Conservation (phyloP, 2,888 invertebrate genomes). For the Trachelus tabidus region DNA sequence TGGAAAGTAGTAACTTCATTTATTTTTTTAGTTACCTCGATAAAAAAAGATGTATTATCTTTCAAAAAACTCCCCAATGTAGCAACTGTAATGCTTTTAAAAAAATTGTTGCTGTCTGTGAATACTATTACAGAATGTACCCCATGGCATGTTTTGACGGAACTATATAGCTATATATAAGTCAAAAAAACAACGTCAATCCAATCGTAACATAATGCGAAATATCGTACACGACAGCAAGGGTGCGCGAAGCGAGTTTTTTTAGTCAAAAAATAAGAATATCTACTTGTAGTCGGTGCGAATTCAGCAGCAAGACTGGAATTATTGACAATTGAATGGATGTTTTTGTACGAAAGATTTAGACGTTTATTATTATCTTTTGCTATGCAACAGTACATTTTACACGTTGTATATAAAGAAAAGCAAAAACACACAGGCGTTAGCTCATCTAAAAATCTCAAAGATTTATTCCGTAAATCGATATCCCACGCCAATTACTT, state of each 20-base stretch:
- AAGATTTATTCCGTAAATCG: not conserved
- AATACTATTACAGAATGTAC: not conserved
- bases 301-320: conserved; percentile 12
- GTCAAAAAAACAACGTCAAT: not conserved
- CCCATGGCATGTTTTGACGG: not conserved
- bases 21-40: not conserved
- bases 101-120: not conserved
- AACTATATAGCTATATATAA: not conserved
- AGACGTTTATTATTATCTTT: conserved; percentile 25
- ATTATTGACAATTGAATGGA: conserved; percentile 25
- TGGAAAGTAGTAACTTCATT: not conserved
- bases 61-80: not conserved
- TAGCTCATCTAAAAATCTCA: not conserved
- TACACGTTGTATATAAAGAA: not conserved
- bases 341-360: conserved; percentile 32
- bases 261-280: not conserved
- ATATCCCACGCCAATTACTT: not conserved
- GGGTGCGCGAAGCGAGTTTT: not conserved
- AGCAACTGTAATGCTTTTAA: not conserved
- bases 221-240: not conserved
- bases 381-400: not conserved
- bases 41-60: not conserved
- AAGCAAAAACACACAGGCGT: not conserved
- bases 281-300: not conserved
- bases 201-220: not conserved